These are phyloP conservation scores for Phalacrocorax brasilianus DNA, from an alignment of 2,113 vertebrate genomes.

Conservation along the genomic window DNA sequence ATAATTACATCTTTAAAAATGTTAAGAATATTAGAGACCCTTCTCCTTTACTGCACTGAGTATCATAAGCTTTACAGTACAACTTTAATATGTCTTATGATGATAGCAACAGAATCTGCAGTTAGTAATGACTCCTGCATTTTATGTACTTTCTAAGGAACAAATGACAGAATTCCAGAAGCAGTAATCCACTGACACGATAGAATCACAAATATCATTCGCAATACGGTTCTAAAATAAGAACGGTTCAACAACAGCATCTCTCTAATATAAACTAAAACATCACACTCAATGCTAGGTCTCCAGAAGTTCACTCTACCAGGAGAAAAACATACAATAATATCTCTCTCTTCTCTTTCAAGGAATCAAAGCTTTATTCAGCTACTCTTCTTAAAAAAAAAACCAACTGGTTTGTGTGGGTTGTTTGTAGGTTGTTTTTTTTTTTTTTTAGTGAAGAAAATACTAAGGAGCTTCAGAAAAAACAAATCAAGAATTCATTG, in stretches of 20 bases:
- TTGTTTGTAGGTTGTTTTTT: not conserved
- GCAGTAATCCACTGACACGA: not conserved
- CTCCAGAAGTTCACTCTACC: not conserved
- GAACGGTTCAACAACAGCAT: not conserved
- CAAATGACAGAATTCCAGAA: not conserved
- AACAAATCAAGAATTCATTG: not conserved
- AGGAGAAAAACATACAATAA: not conserved
- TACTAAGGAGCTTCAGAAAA: not conserved
- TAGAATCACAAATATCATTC: not conserved
- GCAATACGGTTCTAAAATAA: not conserved
- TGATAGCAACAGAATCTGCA: not conserved
- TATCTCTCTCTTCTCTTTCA: not conserved
- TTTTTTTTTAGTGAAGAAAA: not conserved
- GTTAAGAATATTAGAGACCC: slow-evolving; percentile 5
- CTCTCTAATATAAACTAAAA: not conserved
- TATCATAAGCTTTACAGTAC: not conserved
- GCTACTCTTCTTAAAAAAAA: not conserved
- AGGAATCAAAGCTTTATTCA: not conserved
- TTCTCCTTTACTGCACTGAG: not conserved
- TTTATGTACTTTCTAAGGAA: not conserved
- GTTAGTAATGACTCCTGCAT: not conserved
- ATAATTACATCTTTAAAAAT: not conserved
- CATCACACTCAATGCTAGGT: not conserved
- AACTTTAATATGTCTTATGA: not conserved
- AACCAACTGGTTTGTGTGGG: too few relatives aligned